Evolutionary conservation across 2,113 vertebrate genomes (phyloP), one percentile per base, ranked within the genome.

Genomic region (Spea bombifrons): DNA sequence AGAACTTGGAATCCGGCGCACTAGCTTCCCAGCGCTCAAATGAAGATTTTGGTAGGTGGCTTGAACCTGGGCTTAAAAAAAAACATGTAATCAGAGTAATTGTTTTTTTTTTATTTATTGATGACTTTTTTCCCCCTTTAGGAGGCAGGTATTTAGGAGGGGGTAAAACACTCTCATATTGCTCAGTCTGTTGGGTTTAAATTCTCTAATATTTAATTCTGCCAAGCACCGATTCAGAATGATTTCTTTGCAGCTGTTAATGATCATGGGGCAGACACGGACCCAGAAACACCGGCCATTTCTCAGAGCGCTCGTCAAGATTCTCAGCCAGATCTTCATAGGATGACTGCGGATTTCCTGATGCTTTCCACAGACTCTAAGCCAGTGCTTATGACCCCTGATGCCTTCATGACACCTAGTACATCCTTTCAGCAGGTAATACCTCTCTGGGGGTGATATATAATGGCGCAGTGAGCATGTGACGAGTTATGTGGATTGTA

Each of bases 321-420:
- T 75, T 97, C 96, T 0, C 94, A 97, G 65, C 90, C 90, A 0
- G 96, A 98, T 86, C 84, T 97, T 47, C 92, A 91, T 10, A 95
- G 95, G 10, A 94, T 97, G 0, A 83, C 95, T 0, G 87, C 94
- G 3, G 96, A 98, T 85, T 98, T 98, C 74, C 89, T 99, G 4
- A 91, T 92, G 5, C 89, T 92, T 61, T 87, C 89, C 44, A 92
- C 84, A 2, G 94, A 92, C 2, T 84, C 87, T 59, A 96, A 96
- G 85, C 94, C 94, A 17, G 98, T 98, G 82, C 86, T 99, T 79
- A 99, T 99, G 97, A 99, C 97, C 70, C 97, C 97, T 0, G 97
- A 99, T 6, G 97, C 97, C 6, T 99, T 99, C 87, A 97, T 99
- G 96, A 98, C 95, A 55, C 94, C 96, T 0, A 99, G 94, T 82